phyloP scores from a whole-genome alignment of 1,140 invertebrate genomes.

The Pygmarrhopalites habei region DNA sequence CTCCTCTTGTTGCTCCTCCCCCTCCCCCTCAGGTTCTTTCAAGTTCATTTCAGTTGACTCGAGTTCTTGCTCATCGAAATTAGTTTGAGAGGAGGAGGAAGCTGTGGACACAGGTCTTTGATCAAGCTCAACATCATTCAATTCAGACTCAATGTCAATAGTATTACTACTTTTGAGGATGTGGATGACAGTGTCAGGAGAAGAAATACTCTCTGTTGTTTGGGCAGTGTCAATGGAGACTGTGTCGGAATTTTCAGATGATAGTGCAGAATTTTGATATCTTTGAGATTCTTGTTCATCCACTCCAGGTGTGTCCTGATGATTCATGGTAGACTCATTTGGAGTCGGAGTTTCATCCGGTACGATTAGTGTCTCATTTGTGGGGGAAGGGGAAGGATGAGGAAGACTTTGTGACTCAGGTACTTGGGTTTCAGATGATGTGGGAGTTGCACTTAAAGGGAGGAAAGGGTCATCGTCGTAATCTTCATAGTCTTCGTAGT shows the following conservation, averaged over 20 bases:
- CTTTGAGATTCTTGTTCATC: background rate
- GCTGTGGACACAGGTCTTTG: background rate
- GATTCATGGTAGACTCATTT: background rate
- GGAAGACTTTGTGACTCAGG: background rate
- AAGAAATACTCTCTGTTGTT: background rate
- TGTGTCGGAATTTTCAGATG: background rate
- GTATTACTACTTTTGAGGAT: background rate
- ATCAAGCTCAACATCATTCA: background rate
- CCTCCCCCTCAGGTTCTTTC: background rate
- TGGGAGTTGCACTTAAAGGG: background rate
- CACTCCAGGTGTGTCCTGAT: constrained; percentile 4
- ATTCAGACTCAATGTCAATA: background rate
- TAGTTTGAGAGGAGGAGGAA: background rate
- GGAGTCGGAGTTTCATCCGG: background rate
- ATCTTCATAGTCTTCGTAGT: background rate
- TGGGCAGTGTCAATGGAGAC: background rate
- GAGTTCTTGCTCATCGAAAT: background rate
- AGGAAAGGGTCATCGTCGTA: constrained; percentile 8
- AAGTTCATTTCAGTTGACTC: too few species aligned
- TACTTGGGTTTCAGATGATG: background rate
- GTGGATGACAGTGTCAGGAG: constrained; percentile 13
- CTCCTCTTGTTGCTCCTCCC: background rate
- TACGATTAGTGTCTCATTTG: too few species aligned
- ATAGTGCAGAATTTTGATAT: background rate
- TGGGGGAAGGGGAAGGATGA: too few species aligned